Evolutionary conservation across 2,113 vertebrate species (phyloP).

Genomic region (Diglossa brunneiventris): DNA sequence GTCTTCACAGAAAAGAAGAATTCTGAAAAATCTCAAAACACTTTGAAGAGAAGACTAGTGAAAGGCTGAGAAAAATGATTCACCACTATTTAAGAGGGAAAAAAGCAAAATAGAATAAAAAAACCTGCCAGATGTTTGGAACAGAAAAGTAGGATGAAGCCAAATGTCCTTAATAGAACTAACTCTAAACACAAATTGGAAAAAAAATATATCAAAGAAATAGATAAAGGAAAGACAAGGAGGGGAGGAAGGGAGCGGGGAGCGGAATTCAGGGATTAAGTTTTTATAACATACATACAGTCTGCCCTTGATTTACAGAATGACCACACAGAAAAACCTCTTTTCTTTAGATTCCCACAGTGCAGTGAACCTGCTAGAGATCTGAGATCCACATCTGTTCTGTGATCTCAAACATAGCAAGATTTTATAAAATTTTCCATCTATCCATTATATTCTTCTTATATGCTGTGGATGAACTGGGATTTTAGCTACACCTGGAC

Average conservation of each 20-base stretch:
- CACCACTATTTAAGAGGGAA: neutral
- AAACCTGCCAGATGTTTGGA: neutral
- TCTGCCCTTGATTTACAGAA: neutral
- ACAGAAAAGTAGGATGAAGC: neutral
- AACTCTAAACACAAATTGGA: neutral
- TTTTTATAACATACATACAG: neutral
- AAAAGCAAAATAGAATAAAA: neutral
- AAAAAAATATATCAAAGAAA: neutral
- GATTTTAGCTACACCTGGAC: neutral
- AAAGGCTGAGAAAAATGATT: neutral
- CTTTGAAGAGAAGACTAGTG: neutral
- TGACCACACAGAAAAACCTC: neutral
- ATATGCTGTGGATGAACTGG: neutral
- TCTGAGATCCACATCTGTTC: neutral
- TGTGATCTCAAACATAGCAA: neutral
- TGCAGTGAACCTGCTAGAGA: neutral
- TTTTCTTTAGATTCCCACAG: neutral
- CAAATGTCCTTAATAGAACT: neutral
- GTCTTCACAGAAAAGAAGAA: neutral
- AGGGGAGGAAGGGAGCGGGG: fast-evolving
- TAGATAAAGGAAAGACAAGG: neutral
- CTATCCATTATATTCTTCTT: neutral
- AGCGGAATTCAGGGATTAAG: neutral
- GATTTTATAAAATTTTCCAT: neutral
- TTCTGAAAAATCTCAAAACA: neutral